Evolutionary conservation across 1,140 invertebrate species (phyloP), one percentile per base, ranked within the genome.

Genomic region (Tetramorium simillimum): DNA sequence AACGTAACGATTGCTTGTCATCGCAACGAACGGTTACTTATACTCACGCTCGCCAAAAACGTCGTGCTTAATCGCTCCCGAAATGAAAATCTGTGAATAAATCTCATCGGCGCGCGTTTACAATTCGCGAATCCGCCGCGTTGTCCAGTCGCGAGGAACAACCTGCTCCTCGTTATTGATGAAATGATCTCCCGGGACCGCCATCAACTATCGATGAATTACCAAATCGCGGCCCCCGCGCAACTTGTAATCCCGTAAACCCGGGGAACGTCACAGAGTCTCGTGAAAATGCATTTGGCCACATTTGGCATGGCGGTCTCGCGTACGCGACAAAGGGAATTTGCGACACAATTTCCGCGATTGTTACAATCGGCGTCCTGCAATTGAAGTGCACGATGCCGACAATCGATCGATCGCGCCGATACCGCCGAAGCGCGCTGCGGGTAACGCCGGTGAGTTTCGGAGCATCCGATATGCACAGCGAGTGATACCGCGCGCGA

Each of bases 1-100:
- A 92, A 92, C 86, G 80, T 85, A 43, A 43, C 18, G n/a, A 67
- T 67, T 3, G n/a, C 9, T 21, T 37, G 62, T 24, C 18, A 90
- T 92, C 91, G 90, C 89, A 89, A 90, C 89, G 86, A 85, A 89
- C 77, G 82, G 84, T 85, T 86, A 75, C 70, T 80, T 37, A 46
- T 28, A 33, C 9, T 3, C 33, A 33, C 65, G 12, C n/a, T 75
- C 75, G 40, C 24, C 10, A 18, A 37, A 10, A 12, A 65, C 46
- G 21, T 24, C 37, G 12, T 51, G 65, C 2, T 58, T 60, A 24
- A 33, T 73, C 80, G 12, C 56, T 33, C 40, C 18, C 24, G 10
- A 21, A 73, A 63, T 51, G 3, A 40, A 73, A 51, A 70, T 58
- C 40, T 56, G 63, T 46, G 53, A 73, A 82, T 73, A 46, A 60